Conservation (phyloP, 2,113 vertebrate species). For the Coreoperca whiteheadi region DNA sequence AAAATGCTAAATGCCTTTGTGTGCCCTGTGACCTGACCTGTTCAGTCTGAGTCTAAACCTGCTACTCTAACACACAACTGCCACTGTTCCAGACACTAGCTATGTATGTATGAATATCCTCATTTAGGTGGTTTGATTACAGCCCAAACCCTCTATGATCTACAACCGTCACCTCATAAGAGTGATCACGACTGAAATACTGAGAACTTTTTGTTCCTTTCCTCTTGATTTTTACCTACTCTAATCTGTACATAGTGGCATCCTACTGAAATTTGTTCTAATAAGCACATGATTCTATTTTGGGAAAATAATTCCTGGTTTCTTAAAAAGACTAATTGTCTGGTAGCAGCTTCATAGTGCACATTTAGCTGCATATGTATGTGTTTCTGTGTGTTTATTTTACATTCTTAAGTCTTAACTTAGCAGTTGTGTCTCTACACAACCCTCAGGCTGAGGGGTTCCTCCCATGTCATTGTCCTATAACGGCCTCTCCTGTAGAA, state of each 20-base stretch:
- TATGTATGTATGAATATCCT: not conserved
- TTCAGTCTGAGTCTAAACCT: conserved; percentile 36
- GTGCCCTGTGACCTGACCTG: conserved; percentile 49
- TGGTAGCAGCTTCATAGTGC: not conserved
- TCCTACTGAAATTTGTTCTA: not conserved
- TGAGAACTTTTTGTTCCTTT: not conserved
- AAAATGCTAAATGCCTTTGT: conserved; percentile 60
- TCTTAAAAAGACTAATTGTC: not conserved
- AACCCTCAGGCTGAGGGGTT: conserved; percentile 20
- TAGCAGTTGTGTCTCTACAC: conserved; percentile 21
- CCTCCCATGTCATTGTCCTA: conserved; percentile 24
- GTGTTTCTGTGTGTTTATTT: not conserved
- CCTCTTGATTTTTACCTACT: not conserved
- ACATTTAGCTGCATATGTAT: not conserved
- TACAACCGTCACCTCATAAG: not conserved
- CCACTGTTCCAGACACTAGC: not conserved
- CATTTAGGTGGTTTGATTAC: conserved; percentile 4
- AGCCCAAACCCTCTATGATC: not conserved
- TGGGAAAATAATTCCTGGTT: not conserved
- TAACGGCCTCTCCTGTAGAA: conserved; percentile 39
- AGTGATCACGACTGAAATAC: not conserved
- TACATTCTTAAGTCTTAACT: not conserved
- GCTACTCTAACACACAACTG: conserved; percentile 16
- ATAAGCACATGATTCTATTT: not conserved
- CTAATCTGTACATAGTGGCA: not conserved